Evolutionary conservation across 2,888 invertebrate genomes (phyloP).

Genomic region (Reticulitermes lucifugus): DNA sequence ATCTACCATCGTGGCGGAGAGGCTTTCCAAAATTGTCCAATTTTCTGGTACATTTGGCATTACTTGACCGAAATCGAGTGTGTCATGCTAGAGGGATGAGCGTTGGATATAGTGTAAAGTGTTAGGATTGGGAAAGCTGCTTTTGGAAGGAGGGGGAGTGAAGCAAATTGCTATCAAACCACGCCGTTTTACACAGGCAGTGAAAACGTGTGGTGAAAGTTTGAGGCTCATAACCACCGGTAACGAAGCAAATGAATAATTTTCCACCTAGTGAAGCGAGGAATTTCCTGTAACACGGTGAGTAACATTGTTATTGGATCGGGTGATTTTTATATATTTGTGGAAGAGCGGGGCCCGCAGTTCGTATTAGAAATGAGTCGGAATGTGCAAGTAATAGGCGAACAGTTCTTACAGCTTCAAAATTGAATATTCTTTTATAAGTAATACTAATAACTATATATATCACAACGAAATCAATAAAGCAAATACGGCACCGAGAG

Average conservation of each 20-base stretch:
- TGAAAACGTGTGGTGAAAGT: too few relatives aligned
- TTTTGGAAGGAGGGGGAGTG: background rate
- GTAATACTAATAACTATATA: too few relatives aligned
- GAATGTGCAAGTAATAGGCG: too few relatives aligned
- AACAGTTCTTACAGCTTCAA: too few relatives aligned
- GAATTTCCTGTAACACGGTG: constrained; percentile 15
- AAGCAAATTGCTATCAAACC: background rate
- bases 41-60: constrained; percentile 27
- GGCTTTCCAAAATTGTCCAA: constrained; percentile 10
- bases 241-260: constrained; percentile 28
- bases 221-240: background rate
- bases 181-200: background rate
- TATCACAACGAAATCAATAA: too few relatives aligned
- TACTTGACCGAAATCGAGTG: constrained; percentile 20
- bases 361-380: too few relatives aligned
- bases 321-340: background rate
- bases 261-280: constrained; percentile 19
- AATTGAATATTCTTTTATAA: too few relatives aligned
- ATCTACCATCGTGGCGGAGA: background rate
- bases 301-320: background rate
- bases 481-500: too few relatives aligned
- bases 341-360: too few relatives aligned
- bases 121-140: background rate
- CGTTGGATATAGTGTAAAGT: background rate
- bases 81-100: background rate